Base-by-base conservation (phyloP, 2,888 invertebrate species). In the Cerastoderma edule region DNA sequence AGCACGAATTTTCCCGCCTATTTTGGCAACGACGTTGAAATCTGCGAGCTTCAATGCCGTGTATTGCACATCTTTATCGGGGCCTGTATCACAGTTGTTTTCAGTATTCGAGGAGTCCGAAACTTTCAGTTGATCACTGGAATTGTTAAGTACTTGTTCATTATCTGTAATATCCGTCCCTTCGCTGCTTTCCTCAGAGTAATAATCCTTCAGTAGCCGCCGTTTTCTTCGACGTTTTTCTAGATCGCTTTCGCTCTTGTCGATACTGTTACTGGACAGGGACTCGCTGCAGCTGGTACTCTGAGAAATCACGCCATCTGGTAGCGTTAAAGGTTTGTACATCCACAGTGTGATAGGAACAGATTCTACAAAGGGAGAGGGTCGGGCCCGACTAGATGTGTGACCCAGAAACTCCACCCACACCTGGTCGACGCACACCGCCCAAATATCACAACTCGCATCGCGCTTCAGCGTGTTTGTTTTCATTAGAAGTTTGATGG, bases 381-480 rank as follows among this genome's bases (percentile, higher is more conserved):
- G 93, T 67, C 93, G 84, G 32, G 85, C 86, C 27, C 85, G 84
- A 67, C 87, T 94, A 0, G 96, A 96, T 33, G 96, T 94, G 0
- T 96, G 96, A 6, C 97, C 97, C 78, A 95, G 94, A 92, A 98
- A 98, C 93, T 98, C 98, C 16, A 96, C 96, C 98, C 98, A 98
- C 67, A 98, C 94, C 0, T 98, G 98, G 91, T 98, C 98, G 53
- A 96, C 94, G 86, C 95, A 95, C 19, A 97, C 95, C 91, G 96
- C 97, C 94, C 98, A 98, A 16, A 98, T 95, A 86, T 96, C 95
- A 83, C 96, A 95, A n/a, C 95, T 95, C 19, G 87, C 88, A 63
- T 89, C 86, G 27, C 81, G 79, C 74, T 90, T 90, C n/a, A 91
- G 81, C 1, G 90, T 90, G 68, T 90, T 86, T 32, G 86, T 86